These are phyloP conservation scores for Agrotis ipsilon DNA, from an alignment of 2,888 invertebrate genomes.

Conservation along the genomic window DNA sequence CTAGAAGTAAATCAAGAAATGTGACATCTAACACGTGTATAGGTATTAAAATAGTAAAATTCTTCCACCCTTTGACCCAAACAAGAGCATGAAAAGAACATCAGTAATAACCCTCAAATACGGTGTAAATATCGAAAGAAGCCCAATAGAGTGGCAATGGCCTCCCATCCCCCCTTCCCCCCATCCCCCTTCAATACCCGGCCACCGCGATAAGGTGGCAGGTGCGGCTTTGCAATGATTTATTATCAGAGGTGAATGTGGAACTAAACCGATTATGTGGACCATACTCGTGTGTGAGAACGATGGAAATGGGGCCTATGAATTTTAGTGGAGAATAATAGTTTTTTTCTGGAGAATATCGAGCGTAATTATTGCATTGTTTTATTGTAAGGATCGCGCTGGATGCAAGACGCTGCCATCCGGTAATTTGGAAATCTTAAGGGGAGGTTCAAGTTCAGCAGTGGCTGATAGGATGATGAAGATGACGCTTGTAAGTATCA, in stretches of 20 bases:
- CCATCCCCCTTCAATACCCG: conserved; percentile 32
- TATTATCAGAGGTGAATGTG: conserved; percentile 71
- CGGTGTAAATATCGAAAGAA: conserved; percentile 60
- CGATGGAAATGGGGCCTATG: conserved; percentile 15
- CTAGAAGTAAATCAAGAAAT: too few relatives aligned
- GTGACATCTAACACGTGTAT: too few relatives aligned
- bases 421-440: too few relatives aligned
- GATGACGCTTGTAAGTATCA: too few relatives aligned
- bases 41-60: background rate
- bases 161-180: background rate
- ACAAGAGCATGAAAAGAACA: conserved; percentile 36
- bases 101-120: conserved; percentile 46
- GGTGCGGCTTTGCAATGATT: conserved; percentile 82
- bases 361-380: background rate
- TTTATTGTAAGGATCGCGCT: background rate
- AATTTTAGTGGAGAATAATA: conserved; percentile 10
- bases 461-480: too few relatives aligned
- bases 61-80: conserved; percentile 7
- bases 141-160: conserved; percentile 53
- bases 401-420: too few relatives aligned
- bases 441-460: too few relatives aligned
- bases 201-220: conserved; percentile 72
- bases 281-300: conserved; percentile 63
- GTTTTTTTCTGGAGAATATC: conserved; percentile 3
- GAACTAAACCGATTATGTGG: conserved; percentile 77